Evolutionary conservation across 2,113 vertebrate species (phyloP), one percentile per base, ranked within the genome.

Genomic region (Lethenteron reissneri): DNA sequence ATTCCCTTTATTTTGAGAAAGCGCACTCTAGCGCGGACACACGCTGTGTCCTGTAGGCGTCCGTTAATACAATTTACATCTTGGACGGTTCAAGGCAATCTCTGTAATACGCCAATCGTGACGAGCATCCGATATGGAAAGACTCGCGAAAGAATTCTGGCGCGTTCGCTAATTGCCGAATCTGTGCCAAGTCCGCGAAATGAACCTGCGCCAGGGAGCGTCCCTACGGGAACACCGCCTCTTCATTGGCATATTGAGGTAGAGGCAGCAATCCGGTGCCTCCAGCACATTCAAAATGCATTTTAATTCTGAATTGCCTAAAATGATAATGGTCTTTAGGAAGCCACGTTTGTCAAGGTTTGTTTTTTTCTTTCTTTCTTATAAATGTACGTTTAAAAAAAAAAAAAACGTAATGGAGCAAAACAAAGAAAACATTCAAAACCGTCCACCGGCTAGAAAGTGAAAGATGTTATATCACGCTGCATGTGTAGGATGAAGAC

Each of bases 261-360:
- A 68, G n/a, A 68, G n/a, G 25, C 64, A 8, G 64, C 8, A 10
- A 25, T 68, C 64, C 11, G 25, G n/a, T 25, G 25, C 10, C 64
- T 25, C n/a, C 11, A 68, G 25, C 64, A 68, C n/a, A 68, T 68
- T 68, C 64, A n/a, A 17, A 25, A 68, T 68, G 10, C 64, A 68
- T 68, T 68, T 68, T 68, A 68, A 8, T 68, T 68, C 64, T 68
- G n/a, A 11, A 68, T 10, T n/a, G 11, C 25, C n/a, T 68, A n/a
- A 17, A 68, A 68, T 68, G 64, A 68, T 68, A 25, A 68, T 68
- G 64, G 25, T 68, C 64, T 68, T 68, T 68, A 68, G 25, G 25
- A 68, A n/a, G n/a, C n/a, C n/a, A 68, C 11, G 64, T 68, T 68
- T 68, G 7, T 41, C 41, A 41, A 41, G 41, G 41, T 41, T 41